phyloP scores from a whole-genome alignment of 1,140 invertebrate genomes.

The Drosophila ananassae region DNA sequence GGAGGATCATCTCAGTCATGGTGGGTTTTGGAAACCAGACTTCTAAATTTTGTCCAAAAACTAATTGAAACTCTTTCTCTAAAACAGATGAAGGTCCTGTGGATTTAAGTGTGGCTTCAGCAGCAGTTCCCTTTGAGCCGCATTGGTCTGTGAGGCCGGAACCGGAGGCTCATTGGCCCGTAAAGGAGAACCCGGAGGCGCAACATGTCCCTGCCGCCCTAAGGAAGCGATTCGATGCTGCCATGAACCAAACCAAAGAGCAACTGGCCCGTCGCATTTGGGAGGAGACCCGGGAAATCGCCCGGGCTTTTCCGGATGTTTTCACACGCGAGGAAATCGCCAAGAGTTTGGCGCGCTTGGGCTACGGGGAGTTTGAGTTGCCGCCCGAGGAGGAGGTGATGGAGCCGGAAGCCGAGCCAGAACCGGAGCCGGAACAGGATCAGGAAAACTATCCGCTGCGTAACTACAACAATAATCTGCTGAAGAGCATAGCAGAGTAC shows the following conservation, averaged over 20 bases:
- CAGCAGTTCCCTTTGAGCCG: slow-evolving; percentile 45
- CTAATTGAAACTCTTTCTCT: neutral
- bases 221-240: slow-evolving; percentile 63
- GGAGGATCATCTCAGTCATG: slow-evolving; percentile 64
- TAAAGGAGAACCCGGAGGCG: slow-evolving; percentile 41
- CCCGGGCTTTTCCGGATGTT: slow-evolving; percentile 77
- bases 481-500: slow-evolving; percentile 80
- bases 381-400: slow-evolving; percentile 69
- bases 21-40: slow-evolving; percentile 34
- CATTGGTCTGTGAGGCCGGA: slow-evolving; percentile 50
- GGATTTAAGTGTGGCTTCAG: slow-evolving; percentile 74
- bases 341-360: slow-evolving; percentile 69
- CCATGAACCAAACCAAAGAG: slow-evolving; percentile 72
- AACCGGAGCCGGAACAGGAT: slow-evolving; percentile 18
- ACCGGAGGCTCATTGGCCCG: slow-evolving; percentile 44
- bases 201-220: slow-evolving; percentile 53
- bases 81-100: slow-evolving; percentile 74
- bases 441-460: slow-evolving; percentile 52
- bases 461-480: slow-evolving; percentile 78
- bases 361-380: slow-evolving; percentile 78
- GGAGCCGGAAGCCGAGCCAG: slow-evolving; percentile 34
- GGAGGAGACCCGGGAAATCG: slow-evolving; percentile 80
- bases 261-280: slow-evolving; percentile 77
- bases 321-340: slow-evolving; percentile 80
- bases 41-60: neutral